phyloP scores from a whole-genome alignment of 2,113 vertebrate genomes.

The Ophthalmotilapia sp. region DNA sequence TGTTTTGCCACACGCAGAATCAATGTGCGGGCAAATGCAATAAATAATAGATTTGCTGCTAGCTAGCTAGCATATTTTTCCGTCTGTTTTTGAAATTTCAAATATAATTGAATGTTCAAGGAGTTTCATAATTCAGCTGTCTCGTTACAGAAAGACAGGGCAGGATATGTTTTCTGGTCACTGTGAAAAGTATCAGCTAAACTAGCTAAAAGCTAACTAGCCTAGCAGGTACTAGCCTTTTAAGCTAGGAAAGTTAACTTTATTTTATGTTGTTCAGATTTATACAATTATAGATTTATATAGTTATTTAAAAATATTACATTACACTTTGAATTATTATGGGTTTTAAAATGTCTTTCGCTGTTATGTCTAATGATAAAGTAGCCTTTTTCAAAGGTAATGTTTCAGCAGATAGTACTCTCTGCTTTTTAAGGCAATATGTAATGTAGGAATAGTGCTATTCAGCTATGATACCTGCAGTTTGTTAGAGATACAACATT shows the following conservation, averaged over 20 bases:
- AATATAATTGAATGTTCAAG: not conserved
- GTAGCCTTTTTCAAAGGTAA: not conserved
- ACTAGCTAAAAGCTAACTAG: not conserved
- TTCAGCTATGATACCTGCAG: not conserved
- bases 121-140: not conserved
- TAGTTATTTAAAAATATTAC: not conserved
- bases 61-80: not conserved
- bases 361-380: not conserved
- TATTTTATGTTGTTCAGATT: not conserved
- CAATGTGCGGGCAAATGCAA: not conserved
- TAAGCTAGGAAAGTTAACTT: not conserved
- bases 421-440: not conserved
- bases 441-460: not conserved
- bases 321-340: not conserved
- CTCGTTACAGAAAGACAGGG: not conserved
- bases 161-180: not conserved
- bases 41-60: not conserved
- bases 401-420: not conserved
- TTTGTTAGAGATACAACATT: not conserved
- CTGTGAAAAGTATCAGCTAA: not conserved
- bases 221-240: not conserved
- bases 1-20: not conserved
- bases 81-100: fast-evolving
- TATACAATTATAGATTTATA: not conserved
- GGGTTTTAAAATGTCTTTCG: fast-evolving